A percentile compares a stretch with the other conserved stretches of the same genome.
Evolutionary conservation across 2,797 vertebrate species (phyloP).

Genomic region (Gobionotothen gibberifrons): DNA sequence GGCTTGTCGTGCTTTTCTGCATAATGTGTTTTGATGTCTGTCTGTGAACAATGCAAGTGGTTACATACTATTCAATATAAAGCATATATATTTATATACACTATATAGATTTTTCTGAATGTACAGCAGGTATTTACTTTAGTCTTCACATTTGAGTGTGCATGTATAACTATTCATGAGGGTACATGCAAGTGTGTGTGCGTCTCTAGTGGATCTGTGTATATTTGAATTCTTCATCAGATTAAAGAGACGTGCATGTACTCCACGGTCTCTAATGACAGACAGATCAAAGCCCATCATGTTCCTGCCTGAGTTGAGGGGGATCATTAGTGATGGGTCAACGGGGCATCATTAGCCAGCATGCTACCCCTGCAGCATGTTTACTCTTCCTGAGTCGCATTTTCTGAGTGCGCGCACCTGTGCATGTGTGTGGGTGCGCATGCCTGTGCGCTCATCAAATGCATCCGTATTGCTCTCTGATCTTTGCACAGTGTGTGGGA

Average conservation of each 20-base stretch:
- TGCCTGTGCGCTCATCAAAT: slow-evolving; percentile 51
- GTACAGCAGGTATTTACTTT: slow-evolving; percentile 4
- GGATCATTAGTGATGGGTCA: slow-evolving; percentile 78
- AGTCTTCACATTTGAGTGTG: neutral
- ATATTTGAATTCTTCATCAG: slow-evolving; percentile 61
- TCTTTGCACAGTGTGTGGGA: slow-evolving; percentile 72
- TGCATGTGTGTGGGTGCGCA: slow-evolving; percentile 13
- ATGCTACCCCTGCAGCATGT: slow-evolving; percentile 57
- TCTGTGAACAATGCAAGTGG: neutral
- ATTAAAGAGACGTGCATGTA: slow-evolving; percentile 66
- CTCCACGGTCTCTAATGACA: slow-evolving; percentile 70
- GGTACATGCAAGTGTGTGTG: slow-evolving; percentile 5
- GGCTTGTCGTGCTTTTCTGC: slow-evolving; percentile 35
- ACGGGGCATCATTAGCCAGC: slow-evolving; percentile 74
- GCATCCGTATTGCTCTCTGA: slow-evolving; percentile 68
- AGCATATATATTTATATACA: neutral
- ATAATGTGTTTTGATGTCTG: slow-evolving; percentile 1
- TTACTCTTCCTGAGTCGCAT: slow-evolving; percentile 29
- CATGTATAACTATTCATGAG: slow-evolving; percentile 20
- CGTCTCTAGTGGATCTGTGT: slow-evolving; percentile 25
- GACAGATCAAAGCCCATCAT: slow-evolving; percentile 79
- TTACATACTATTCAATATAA: neutral
- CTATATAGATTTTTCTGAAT: slow-evolving; percentile 1
- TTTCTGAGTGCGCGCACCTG: slow-evolving; percentile 23
- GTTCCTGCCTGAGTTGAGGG: slow-evolving; percentile 61